A percentile compares a stretch with the other conserved stretches of the same genome.
Conservation (phyloP, 2,888 invertebrate genomes). For the Adela reaumurella region DNA sequence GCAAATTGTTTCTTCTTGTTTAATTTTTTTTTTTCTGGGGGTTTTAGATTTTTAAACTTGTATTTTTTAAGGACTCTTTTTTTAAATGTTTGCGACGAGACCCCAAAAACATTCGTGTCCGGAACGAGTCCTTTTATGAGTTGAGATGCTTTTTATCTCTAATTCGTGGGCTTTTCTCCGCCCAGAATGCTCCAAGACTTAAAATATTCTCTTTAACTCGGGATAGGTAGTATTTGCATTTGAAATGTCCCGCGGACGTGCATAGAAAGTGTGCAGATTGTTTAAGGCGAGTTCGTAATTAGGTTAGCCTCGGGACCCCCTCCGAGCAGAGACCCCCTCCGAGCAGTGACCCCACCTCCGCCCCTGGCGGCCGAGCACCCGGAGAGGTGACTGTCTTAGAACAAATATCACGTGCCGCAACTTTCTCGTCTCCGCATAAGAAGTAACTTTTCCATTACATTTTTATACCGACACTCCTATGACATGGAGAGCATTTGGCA, state of each 20-base stretch:
- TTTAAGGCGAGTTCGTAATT: background rate
- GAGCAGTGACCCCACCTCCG: no score
- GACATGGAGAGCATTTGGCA: background rate
- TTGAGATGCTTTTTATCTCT: no score
- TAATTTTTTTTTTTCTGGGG: no score
- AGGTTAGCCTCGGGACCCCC: background rate
- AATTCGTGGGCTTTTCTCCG: no score
- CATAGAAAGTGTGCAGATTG: background rate
- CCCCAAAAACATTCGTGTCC: no score
- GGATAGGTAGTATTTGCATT: background rate
- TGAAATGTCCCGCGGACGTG: background rate
- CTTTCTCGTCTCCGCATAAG: conserved; percentile 54
- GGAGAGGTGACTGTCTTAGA: conserved; percentile 41
- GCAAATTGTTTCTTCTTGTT: no score
- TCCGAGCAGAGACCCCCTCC: background rate
- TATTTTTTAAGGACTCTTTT: no score
- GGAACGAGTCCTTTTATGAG: no score
- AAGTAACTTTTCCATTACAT: conserved; percentile 51
- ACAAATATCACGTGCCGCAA: conserved; percentile 53
- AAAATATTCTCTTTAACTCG: no score
- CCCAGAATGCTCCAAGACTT: no score
- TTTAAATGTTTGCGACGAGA: no score
- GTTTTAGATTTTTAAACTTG: no score
- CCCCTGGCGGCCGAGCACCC: conserved; percentile 12
- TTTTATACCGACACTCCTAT: conserved; percentile 14